Base-by-base conservation (phyloP, 2,797 vertebrate species). In the Potorous gilbertii region DNA sequence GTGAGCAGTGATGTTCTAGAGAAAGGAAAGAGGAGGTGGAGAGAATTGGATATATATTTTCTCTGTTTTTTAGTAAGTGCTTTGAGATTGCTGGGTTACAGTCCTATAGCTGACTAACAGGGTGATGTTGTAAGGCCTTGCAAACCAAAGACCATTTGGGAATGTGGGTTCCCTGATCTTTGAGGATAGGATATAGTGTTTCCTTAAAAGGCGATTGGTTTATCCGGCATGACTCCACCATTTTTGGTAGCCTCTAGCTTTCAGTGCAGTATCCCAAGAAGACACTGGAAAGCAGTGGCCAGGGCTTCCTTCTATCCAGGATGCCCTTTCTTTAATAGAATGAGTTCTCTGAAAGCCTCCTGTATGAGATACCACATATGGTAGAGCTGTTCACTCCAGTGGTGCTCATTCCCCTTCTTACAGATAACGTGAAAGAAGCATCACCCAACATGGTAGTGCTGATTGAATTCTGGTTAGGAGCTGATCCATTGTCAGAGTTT, bases 301-400 rank as follows among this genome's bases (percentile, higher is more conserved):
- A 66, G 90, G 54, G 52, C 54, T 24, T 81, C 56, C 91, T 94
- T 87, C 74, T 46, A 1, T 46, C 93, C 0, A 52, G 96, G 89
- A 93, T 95, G 94, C 91, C 96, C 92, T 94, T 91, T 74, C 93
- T 21, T 81, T 93, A 91, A 92, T 24, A 29, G 89, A 55, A 8
- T 21, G 24, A 56, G 90, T 94, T 55, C 96, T 91, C 92, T 74
- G 55, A 5, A 46, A 90, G 90, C 94, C 89, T 93, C 95, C 96
- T 91, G 94, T 95, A 94, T 66, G 24, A 94, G 96, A 95, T 97
- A 97, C 97, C 97, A 97, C 97, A 97, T 0, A 3, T 92, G 96
- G 91, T 94, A 54, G 93, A 95, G 95, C 97, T 62, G 92, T 90
- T 94, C 9, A 91, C 95, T 92, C 18, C 18, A 21, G 74, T 14